Evolutionary conservation across 2,113 vertebrate genomes (phyloP), one percentile per base, ranked within the genome.

Genomic region (Osmerus eperlanus): DNA sequence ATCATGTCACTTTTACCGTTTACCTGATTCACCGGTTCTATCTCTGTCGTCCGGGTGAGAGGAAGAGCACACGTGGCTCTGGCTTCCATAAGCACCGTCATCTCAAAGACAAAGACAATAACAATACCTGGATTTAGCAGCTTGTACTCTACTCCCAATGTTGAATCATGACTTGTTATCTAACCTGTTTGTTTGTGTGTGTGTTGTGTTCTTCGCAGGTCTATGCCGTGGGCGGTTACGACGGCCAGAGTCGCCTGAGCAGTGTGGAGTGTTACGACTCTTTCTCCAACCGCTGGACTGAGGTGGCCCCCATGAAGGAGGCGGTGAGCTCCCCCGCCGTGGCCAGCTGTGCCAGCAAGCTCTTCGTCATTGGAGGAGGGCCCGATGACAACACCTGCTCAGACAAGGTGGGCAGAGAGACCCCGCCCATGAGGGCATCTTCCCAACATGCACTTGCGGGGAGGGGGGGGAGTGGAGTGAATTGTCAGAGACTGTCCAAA

Each of bases 281-380:
- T 0, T 98, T 98, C 87, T 98, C 96, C 25, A 99, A 99, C 78
- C 96, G 96, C 74, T 99, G 97, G 97, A 97, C 93, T 0, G 96
- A 99, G 85, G 96, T 98, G 77, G 95, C 95, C 59, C 95, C 96
- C 36, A 93, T 99, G 47, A 98, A 97, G 76, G 96, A 97, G 88
- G 97, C 97, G 0, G 97, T 99, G 70, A 98, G 95, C 89, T 99
- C 95, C 67, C 96, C 97, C 1, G 97, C 97, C 0, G 95, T 98
- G 73, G 92, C 94, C 65, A 98, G 95, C 91, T 98, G 97, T 67
- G 90, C 94, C 0, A 94, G 95, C 71, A 99, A 97, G 77, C 87
- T 99, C 64, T 98, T 96, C 59, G 96, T 99, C 73, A 98, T 99
- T 0, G 97, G 97, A 23, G 97, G 97, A 71, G 96, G 96, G 54